Evolutionary conservation across 1,140 invertebrate species (phyloP).

Genomic region (Ceratitis capitata): DNA sequence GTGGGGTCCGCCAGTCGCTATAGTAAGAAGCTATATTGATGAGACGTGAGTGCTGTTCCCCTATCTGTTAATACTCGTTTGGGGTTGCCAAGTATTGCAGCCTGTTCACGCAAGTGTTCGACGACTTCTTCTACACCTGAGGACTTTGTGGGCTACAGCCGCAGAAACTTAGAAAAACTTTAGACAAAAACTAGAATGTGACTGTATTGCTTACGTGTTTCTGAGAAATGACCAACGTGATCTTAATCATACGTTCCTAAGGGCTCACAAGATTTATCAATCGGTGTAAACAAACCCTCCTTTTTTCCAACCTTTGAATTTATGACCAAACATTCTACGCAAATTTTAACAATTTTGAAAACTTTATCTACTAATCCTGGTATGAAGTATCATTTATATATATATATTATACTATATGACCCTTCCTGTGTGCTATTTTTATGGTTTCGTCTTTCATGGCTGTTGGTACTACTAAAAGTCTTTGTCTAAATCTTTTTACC

Average conservation of each 20-base stretch:
- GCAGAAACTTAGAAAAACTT: conserved; percentile 51
- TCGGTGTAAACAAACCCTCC: conserved; percentile 47
- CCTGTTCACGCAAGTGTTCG: conserved; percentile 46
- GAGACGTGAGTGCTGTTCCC: conserved; percentile 47
- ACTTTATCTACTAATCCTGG: background rate
- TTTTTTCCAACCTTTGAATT: conserved; percentile 34
- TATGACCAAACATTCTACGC: conserved; percentile 38
- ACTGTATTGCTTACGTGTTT: conserved; percentile 47
- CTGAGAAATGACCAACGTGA: conserved; percentile 47
- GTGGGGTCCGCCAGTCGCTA: too few relatives aligned
- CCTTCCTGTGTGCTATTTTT: conserved; percentile 44
- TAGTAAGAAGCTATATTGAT: too few relatives aligned
- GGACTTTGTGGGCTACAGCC: conserved; percentile 53
- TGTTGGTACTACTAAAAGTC: conserved; percentile 49
- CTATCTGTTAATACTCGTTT: conserved; percentile 48
- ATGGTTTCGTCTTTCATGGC: conserved; percentile 48
- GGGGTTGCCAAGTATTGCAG: conserved; percentile 58
- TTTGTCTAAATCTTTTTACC: background rate
- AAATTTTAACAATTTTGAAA: background rate
- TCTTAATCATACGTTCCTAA: conserved; percentile 48
- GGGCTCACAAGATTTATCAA: conserved; percentile 48
- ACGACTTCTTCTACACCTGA: conserved; percentile 47
- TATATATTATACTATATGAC: conserved; percentile 45
- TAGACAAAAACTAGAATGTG: conserved; percentile 56
- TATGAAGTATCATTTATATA: conserved; percentile 34